phyloP scores from a whole-genome alignment of 1,140 invertebrate genomes.

The Cyphomyrmex costatus region DNA sequence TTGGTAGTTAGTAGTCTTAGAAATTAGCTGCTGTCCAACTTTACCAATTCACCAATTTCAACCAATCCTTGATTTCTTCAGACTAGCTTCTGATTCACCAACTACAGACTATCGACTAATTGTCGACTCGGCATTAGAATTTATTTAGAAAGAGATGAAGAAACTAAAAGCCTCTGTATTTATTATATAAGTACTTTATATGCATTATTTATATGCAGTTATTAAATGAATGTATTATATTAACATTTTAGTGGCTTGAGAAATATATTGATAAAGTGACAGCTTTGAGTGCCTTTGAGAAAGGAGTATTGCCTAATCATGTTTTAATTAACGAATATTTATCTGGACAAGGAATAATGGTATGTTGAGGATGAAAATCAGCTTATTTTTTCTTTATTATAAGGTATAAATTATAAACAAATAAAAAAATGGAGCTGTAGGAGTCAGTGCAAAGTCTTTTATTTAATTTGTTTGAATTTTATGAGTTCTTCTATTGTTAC shows the following conservation, averaged over 20 bases:
- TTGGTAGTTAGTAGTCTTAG: too few species aligned
- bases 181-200: background rate
- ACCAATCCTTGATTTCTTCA: too few species aligned
- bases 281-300: constrained; percentile 91
- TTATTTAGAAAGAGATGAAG: constrained; percentile 29
- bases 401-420: background rate
- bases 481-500: too few species aligned
- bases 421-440: too few species aligned
- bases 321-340: constrained; percentile 98
- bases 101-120: too few species aligned
- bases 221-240: constrained; percentile 25
- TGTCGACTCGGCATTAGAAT: background rate
- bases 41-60: too few species aligned
- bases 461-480: too few species aligned
- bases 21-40: too few species aligned
- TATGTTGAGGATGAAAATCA: constrained; percentile 77
- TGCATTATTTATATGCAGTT: constrained; percentile 58
- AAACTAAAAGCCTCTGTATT: background rate
- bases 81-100: too few species aligned
- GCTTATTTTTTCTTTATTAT: constrained; percentile 1
- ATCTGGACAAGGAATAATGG: constrained; percentile 97
- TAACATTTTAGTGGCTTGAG: constrained; percentile 91
- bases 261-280: constrained; percentile 92
- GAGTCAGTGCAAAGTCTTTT: too few species aligned
- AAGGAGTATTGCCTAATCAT: constrained; percentile 94